phyloP scores from a whole-genome alignment of 1,140 invertebrate species.

The Ceratoteleas bidentatus region DNA sequence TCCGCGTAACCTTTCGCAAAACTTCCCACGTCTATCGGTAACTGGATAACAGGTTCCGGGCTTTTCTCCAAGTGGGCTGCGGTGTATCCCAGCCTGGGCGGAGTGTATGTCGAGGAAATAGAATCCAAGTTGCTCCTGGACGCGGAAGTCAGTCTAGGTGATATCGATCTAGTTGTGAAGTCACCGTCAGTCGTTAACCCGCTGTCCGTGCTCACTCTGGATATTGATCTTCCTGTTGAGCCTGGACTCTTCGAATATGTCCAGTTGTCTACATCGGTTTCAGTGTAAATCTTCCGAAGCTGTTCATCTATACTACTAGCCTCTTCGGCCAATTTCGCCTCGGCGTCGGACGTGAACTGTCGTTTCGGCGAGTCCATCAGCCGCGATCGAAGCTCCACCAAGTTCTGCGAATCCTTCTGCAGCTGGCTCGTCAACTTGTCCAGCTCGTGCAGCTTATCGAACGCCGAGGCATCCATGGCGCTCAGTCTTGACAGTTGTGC shows the following conservation, averaged over 20 bases:
- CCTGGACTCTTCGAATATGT: conserved; percentile 83
- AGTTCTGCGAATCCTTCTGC: too few species aligned
- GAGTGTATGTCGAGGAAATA: conserved; percentile 74
- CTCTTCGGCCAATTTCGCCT: too few species aligned
- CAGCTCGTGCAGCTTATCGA: too few species aligned
- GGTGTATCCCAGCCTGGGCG: conserved; percentile 73
- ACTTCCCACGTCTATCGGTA: conserved; percentile 78
- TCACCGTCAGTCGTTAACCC: conserved; percentile 79
- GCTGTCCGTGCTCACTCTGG: conserved; percentile 79
- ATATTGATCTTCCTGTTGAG: conserved; percentile 77
- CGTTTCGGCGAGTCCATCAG: too few species aligned
- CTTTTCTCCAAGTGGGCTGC: conserved; percentile 74
- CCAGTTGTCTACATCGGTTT: too few species aligned
- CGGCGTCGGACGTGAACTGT: too few species aligned
- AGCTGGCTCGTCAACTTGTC: too few species aligned
- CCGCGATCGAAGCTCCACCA: too few species aligned
- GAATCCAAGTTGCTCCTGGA: conserved; percentile 78
- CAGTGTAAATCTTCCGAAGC: too few species aligned
- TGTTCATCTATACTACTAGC: too few species aligned
- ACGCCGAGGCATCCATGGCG: too few species aligned
- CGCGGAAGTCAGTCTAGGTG: conserved; percentile 77
- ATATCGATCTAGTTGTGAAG: conserved; percentile 78
- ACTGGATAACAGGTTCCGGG: conserved; percentile 75
- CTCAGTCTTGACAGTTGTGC: too few species aligned
- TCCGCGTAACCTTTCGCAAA: conserved; percentile 80